These are phyloP conservation scores for Pygathrix nemaeus DNA, from an alignment of 2,113 vertebrate genomes.

Conservation along the genomic window DNA sequence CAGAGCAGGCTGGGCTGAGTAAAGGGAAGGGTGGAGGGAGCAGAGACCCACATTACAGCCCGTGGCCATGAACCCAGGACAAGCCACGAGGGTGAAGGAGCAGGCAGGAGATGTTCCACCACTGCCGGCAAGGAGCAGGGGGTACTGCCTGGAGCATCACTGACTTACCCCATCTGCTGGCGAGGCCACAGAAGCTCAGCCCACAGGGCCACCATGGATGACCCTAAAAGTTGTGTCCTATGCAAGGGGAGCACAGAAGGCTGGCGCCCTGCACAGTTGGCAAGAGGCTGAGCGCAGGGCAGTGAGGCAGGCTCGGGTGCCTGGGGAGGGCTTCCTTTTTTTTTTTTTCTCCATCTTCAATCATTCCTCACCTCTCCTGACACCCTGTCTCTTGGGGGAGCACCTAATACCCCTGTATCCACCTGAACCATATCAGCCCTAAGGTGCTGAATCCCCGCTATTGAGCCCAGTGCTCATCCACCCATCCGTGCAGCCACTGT, in stretches of 20 bases:
- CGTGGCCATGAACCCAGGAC: rapidly evolving
- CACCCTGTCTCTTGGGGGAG: background rate
- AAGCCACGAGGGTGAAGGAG: background rate
- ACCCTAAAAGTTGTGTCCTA: background rate
- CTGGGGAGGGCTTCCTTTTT: too few species aligned
- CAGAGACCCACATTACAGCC: rapidly evolving
- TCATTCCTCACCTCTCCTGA: background rate
- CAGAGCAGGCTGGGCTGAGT: background rate
- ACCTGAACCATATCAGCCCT: background rate
- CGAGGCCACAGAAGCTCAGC: background rate
- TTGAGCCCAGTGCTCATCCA: rapidly evolving
- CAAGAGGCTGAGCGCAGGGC: background rate
- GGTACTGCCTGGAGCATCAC: background rate
- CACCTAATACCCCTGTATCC: background rate
- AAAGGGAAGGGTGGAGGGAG: background rate
- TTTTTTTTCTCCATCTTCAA: background rate
- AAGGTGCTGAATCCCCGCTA: background rate
- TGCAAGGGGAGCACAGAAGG: background rate
- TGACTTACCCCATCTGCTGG: background rate
- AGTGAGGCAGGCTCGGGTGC: background rate
- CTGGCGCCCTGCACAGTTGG: background rate
- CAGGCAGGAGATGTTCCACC: background rate
- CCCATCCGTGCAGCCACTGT: rapidly evolving
- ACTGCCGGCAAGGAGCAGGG: background rate
- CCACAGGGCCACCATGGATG: background rate